phyloP scores from a whole-genome alignment of 1,140 invertebrate species.

The Pomacea maculata region DNA sequence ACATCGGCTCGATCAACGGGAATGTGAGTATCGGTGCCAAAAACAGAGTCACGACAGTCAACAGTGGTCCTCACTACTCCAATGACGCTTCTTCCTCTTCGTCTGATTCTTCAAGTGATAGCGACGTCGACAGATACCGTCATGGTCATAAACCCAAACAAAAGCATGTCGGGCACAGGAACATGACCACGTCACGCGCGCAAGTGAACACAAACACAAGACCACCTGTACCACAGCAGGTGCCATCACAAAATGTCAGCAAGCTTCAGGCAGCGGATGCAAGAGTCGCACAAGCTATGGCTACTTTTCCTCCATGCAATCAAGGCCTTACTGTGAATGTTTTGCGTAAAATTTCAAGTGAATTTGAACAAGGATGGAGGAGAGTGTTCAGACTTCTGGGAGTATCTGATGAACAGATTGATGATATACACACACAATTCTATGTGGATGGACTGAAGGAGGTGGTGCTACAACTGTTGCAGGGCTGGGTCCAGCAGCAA shows the following conservation, averaged over 20 bases:
- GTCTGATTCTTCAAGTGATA: neutral
- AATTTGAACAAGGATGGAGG: constrained; percentile 9
- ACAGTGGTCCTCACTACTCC: neutral
- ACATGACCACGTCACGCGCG: neutral
- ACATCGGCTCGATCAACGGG: constrained; percentile 3
- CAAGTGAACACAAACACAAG: neutral
- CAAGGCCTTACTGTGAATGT: neutral
- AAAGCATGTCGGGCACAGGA: neutral
- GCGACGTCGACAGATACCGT: neutral
- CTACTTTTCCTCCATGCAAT: neutral
- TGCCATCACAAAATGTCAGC: neutral
- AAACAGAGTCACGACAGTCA: neutral
- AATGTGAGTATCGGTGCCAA: neutral
- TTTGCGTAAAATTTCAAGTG: neutral
- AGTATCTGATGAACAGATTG: constrained; percentile 6
- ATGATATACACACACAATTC: neutral
- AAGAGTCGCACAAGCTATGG: neutral
- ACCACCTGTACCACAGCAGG: too few species aligned
- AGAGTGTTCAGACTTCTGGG: constrained; percentile 6
- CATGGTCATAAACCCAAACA: neutral
- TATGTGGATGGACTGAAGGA: constrained; percentile 1
- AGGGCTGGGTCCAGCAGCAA: neutral
- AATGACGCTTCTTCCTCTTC: neutral
- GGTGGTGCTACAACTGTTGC: constrained; percentile 1
- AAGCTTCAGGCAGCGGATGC: neutral